Base-by-base conservation (phyloP, 1,140 invertebrate species). In the Notospermus geniculatus region DNA sequence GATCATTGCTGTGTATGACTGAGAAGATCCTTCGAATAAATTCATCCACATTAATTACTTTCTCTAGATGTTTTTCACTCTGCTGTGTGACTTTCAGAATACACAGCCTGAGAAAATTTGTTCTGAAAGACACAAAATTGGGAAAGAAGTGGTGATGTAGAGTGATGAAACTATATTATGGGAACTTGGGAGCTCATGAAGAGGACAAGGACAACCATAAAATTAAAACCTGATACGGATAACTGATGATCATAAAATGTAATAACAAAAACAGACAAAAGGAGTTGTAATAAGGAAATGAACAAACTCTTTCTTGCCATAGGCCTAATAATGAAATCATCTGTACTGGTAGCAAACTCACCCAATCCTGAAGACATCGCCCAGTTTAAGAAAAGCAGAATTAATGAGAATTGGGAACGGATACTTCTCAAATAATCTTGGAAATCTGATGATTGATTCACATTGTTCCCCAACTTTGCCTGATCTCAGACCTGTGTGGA, bases 371-470 rank as follows among this genome's bases (percentile, higher is more conserved):
- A 97, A 97, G 7, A 97, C 91, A 85, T 97, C 95, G 0, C 93
- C 90, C 43, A 98, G 78, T 85, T 97, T 97, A 17, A 98, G 81
- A 62, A 96, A 88, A 17, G 94, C 95, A 0, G 95, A 95, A 80
- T 97, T 98, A 25, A 98, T 97, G 1, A 98, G 81, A 76, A 98
- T 97, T 1, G 95, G 95, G 81, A 98, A 98, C 1, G 95, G 94
- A 80, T 97, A 97, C 82, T 95, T 96, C 78, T 97, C 93, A 81
- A 97, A 97, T 0, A 98, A 81, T 45, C 89, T 85, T 0, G 95
- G 94, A 83, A 96, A 97, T 52, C 92, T 86, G 0, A 97, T 93
- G 67, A 98, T 95, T 0, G 94, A 92, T 84, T 97, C 94, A 80
- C 93, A 96, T 83, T 97, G 93, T 77, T 97, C 93, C 25, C 95